Base-by-base conservation (phyloP, 2,113 vertebrate genomes). In the Callionymus lyra region DNA sequence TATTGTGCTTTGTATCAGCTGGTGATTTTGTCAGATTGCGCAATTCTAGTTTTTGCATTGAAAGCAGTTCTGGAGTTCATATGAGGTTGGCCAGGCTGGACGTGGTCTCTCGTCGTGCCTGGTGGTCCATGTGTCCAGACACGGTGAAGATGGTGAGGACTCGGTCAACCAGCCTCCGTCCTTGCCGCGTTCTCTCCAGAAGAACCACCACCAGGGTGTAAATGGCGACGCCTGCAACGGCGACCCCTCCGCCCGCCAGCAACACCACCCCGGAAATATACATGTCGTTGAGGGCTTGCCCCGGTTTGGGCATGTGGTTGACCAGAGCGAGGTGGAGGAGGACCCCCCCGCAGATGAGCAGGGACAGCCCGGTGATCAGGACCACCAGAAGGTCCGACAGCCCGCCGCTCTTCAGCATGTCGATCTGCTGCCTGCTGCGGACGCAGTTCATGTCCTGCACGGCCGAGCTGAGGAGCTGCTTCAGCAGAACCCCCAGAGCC, bases 401-500 rank as follows among this genome's bases (percentile, higher is more conserved):
- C 1, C 95, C 95, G 0, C 94, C 95, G 0, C 95, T 98, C 70
- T 93, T 95, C 4, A 98, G 82, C 56, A 94, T 78, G 58, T 92
- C 84, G 0, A 98, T 93, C 12, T 89, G 87, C 6, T 76, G 85
- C 5, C 92, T 79, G 69, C 88, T 94, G 19, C 89, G 89, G 4
- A 98, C 68, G 47, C 95, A 98, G 50, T 98, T 97, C 94, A 97
- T 98, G 83, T 98, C 95, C 84, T 98, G 95, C 68, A 98, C 88
- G 0, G 95, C 95, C 0, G 95, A 98, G 76, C 95, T 97, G 73
- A 98, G 83, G 65, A 98, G 86, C 62, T 98, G 95, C 65, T 98
- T 98, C 52, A 93, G 88, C 32, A 98, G 87, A 31, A 98, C 87
- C 0, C 91, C 81, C 57, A 97, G 72, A 9, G 94, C 91, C 16